Conservation (phyloP, 2,113 vertebrate genomes). For the Glareola pratincola region DNA sequence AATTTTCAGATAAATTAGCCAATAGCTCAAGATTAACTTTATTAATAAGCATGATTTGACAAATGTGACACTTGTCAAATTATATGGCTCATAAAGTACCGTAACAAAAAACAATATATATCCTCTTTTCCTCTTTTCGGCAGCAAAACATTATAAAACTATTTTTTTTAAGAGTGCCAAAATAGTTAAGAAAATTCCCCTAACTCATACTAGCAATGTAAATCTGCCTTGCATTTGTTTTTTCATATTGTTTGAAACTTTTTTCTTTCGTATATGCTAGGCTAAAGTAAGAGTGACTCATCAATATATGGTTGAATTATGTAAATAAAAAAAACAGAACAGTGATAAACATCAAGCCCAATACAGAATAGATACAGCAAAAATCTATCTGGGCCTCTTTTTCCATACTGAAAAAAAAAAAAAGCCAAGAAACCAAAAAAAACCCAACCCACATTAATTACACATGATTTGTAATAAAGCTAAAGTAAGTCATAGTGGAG, state of each 20-base stretch:
- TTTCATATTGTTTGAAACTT: neutral
- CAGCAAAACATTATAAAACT: neutral
- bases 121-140: neutral
- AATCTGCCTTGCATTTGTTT: neutral
- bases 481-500: neutral
- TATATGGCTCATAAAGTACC: neutral
- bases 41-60: slow-evolving; percentile 17
- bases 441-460: neutral
- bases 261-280: neutral
- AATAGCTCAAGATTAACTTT: slow-evolving; percentile 45
- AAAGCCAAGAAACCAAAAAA: neutral
- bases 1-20: slow-evolving; percentile 61
- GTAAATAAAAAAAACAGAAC: neutral
- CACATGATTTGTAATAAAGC: neutral
- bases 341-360: neutral
- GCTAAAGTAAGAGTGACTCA: neutral
- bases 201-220: neutral
- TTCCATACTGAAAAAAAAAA: neutral
- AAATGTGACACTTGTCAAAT: neutral
- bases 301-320: neutral
- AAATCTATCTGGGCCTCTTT: neutral
- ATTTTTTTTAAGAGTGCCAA: neutral
- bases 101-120: neutral
- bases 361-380: neutral
- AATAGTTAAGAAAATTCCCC: neutral